Conservation (phyloP, 2,113 vertebrate species). For the Chinchilla lanigera region DNA sequence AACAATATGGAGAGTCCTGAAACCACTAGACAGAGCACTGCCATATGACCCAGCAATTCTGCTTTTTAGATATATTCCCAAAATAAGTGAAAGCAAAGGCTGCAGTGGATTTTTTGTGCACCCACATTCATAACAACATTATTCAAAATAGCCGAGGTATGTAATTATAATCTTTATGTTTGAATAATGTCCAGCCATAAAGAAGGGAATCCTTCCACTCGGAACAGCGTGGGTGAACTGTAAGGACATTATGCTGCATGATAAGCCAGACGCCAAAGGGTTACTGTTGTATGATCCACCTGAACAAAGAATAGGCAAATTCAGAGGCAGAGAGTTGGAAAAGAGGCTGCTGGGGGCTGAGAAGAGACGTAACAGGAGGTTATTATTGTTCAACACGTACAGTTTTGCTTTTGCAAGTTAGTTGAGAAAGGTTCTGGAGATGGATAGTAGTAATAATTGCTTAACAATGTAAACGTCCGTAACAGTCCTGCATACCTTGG, state of each 20-base stretch:
- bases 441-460: no score
- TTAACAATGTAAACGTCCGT: background rate
- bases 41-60: no score
- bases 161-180: background rate
- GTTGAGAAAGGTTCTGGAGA: background rate
- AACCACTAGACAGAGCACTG: background rate
- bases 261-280: background rate
- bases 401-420: background rate
- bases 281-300: no score
- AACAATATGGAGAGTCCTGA: background rate
- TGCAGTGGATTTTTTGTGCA: background rate
- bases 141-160: background rate
- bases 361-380: background rate
- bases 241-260: background rate
- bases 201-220: background rate
- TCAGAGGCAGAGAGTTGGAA: background rate
- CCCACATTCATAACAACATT: background rate
- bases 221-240: background rate
- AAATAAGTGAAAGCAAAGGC: background rate
- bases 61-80: background rate
- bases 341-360: background rate
- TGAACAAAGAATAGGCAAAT: background rate
- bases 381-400: background rate
- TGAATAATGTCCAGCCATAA: background rate
- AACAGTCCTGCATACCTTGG: background rate